Evolutionary conservation across 2,888 invertebrate species (phyloP).

Genomic region (Lycaena phlaeas): DNA sequence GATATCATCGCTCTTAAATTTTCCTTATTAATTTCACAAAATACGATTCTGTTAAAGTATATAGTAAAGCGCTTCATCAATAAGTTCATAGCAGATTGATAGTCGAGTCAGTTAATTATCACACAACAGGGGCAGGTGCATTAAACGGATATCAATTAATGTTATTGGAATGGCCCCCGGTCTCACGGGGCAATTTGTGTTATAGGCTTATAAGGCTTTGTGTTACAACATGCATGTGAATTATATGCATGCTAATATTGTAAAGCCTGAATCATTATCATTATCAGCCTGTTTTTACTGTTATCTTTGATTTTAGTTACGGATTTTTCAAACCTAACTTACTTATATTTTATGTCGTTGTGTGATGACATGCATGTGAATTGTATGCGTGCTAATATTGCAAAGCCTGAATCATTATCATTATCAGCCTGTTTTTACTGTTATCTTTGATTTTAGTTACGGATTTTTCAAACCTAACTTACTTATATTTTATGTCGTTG

Average conservation of each 20-base stretch:
- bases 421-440: too few species aligned
- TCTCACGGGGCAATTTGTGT: slow-evolving; percentile 22
- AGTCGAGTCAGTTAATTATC: slow-evolving; percentile 14
- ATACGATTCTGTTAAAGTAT: too few species aligned
- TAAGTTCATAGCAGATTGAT: slow-evolving; percentile 3
- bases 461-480: too few species aligned
- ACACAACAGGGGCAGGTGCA: slow-evolving; percentile 41
- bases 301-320: too few species aligned
- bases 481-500: slow-evolving; percentile 23
- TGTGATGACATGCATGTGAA: neutral
- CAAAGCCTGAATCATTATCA: too few species aligned
- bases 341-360: slow-evolving; percentile 23
- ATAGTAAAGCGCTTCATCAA: too few species aligned
- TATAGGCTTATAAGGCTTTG: slow-evolving; percentile 23
- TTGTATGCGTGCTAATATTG: neutral
- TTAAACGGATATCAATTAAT: slow-evolving; percentile 55
- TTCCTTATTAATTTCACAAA: too few species aligned
- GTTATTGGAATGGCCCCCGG: slow-evolving; percentile 32
- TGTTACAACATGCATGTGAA: neutral
- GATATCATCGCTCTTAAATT: too few species aligned
- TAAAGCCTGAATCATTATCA: too few species aligned
- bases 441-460: too few species aligned
- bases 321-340: too few species aligned
- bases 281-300: too few species aligned
- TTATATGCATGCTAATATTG: neutral